Base-by-base conservation (phyloP, 2,888 invertebrate species). In the Callimorpha dominula region DNA sequence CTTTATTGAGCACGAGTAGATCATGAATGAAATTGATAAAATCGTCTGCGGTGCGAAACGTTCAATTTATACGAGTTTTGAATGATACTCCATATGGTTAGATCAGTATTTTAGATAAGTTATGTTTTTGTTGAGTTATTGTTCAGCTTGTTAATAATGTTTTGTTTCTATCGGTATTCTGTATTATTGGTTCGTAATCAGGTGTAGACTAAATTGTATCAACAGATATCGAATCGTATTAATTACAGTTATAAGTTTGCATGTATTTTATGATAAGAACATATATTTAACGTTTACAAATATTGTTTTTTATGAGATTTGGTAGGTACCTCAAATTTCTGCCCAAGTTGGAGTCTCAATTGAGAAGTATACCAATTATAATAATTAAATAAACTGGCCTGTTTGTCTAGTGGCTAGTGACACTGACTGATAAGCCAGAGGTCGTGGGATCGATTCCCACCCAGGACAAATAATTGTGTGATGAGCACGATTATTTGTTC, bases 1-100 rank as follows among this genome's bases (percentile, higher is more conserved):
- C 91, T 90, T 91, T 92, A 92, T 90, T 92, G 89, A 89, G 89
- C 88, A 84, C 86, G 88, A 88, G 85, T 90, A 90, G 91, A 92
- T 92, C 92, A 91, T 90, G 91, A 91, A 91, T 90, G 92, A 90
- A 93, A 93, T 91, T 93, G 91, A 92, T 93, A 92, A 92, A 92
- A 93, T 92, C 90, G 91, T 91, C 90, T 91, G 90, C 87, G 90
- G 90, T 88, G 88, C 82, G 88, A 88, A 89, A 86, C 87, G 88
- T 79, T 85, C 87, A 86, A 91, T 84, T 81, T 85, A 77, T 81
- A 79, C 85, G 84, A 86, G 85, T 85, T 88, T 87, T 82, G 82
- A 85, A 85, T 78, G 81, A 78, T 82, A 82, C 80, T 70, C 69
- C 71, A 76, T 70, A 74, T 66, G 70, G 74, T 81, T 83, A 81